Evolutionary conservation across 2,113 vertebrate genomes (phyloP).

Genomic region (Phalacrocorax pelagicus): DNA sequence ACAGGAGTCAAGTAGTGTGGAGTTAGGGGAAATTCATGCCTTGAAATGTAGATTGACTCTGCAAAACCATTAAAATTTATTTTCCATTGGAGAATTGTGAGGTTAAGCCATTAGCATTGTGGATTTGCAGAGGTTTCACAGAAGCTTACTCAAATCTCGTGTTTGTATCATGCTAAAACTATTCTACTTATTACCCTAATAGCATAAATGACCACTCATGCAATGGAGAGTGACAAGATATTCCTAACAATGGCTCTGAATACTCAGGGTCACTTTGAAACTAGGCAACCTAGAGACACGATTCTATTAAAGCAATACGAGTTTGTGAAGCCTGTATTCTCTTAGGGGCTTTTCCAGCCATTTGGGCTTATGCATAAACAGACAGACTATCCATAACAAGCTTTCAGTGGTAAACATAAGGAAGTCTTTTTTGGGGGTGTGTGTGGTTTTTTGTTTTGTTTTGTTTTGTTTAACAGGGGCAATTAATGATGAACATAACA

Average conservation of each 20-base stretch:
- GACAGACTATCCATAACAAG: background rate
- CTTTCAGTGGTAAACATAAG: background rate
- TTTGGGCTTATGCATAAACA: background rate
- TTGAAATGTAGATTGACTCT: slow-evolving; percentile 39
- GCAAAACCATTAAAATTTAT: slow-evolving; percentile 69
- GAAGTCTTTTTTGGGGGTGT: background rate
- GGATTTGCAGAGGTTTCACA: slow-evolving; percentile 71
- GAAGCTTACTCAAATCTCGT: slow-evolving; percentile 69
- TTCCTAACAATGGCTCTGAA: slow-evolving; percentile 36
- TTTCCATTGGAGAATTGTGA: slow-evolving; percentile 69
- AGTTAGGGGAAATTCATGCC: slow-evolving; percentile 30
- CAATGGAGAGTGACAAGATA: slow-evolving; percentile 55
- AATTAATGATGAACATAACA: background rate
- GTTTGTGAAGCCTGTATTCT: background rate
- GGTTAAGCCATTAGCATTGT: slow-evolving; percentile 72
- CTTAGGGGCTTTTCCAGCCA: background rate
- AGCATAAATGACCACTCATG: slow-evolving; percentile 65
- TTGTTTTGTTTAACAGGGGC: background rate
- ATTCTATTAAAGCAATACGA: background rate
- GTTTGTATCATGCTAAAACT: slow-evolving; percentile 55
- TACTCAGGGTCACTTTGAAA: slow-evolving; percentile 64
- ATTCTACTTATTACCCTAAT: slow-evolving; percentile 67
- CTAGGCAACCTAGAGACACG: slow-evolving; percentile 8
- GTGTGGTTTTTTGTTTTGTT: background rate
- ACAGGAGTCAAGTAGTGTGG: slow-evolving; percentile 37